Conservation (phyloP, 2,888 invertebrate genomes). For the Acleris cristana region DNA sequence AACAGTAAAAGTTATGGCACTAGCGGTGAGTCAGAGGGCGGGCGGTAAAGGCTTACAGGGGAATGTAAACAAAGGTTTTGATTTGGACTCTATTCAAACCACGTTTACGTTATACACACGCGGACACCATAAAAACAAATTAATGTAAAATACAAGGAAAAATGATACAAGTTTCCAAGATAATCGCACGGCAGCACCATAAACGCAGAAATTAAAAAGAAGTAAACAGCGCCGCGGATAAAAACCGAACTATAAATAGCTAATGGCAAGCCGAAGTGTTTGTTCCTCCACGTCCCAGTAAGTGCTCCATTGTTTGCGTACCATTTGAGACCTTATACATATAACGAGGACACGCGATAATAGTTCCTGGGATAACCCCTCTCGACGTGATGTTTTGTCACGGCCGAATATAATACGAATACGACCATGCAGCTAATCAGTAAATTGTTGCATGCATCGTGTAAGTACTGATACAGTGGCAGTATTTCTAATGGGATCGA, state of each 20-base stretch:
- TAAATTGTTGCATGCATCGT: conserved; percentile 24
- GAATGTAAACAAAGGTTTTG: not conserved
- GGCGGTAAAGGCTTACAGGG: not conserved
- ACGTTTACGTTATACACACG: too few species aligned
- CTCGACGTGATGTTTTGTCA: conserved; percentile 15
- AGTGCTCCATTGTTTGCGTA: conserved; percentile 37
- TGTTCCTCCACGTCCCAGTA: conserved; percentile 33
- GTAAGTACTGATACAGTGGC: conserved; percentile 20
- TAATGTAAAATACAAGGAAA: not conserved
- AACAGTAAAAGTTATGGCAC: conserved; percentile 9
- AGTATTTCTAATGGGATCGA: conserved; percentile 30
- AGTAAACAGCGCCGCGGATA: conserved; percentile 1
- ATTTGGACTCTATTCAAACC: not conserved
- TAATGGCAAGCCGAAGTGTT: conserved; percentile 42
- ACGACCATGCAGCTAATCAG: conserved; percentile 24
- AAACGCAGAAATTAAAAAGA: too few species aligned
- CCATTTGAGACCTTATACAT: conserved; percentile 26
- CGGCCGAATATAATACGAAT: conserved; percentile 20
- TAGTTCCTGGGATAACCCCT: conserved; percentile 15
- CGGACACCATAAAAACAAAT: too few species aligned
- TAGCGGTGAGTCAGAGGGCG: conserved; percentile 9
- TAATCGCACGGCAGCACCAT: not conserved
- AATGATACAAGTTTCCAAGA: not conserved
- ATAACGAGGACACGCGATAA: conserved; percentile 15
- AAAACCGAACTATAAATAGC: conserved; percentile 27